Conservation (phyloP, 53 echinoderm and acorn worm species). For the Holothuria scabra region DNA sequence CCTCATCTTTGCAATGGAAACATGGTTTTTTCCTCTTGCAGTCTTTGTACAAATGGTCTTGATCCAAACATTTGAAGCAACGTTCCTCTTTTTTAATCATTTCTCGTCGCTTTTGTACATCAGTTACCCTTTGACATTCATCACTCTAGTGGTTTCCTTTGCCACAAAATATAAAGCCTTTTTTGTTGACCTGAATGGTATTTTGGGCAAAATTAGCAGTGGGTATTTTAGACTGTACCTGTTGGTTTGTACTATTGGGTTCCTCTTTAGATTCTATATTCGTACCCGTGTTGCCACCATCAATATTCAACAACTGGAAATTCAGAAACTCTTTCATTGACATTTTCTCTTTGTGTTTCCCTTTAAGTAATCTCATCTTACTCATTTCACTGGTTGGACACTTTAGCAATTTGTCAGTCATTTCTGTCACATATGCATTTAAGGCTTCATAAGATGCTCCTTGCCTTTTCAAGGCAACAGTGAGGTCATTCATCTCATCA, state of each 20-base stretch:
- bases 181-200: no score
- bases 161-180: no score
- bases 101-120: no score
- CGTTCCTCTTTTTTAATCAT: constrained; percentile 5
- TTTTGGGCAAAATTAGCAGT: no score
- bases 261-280: no score
- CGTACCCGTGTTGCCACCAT: not conserved
- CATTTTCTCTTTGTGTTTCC: no score
- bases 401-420: not conserved
- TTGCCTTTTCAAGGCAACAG: not conserved
- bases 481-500: no score
- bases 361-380: not conserved
- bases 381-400: not conserved
- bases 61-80: constrained; percentile 7
- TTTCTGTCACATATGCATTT: constrained; percentile 4
- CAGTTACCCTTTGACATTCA: no score
- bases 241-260: no score
- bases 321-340: not conserved
- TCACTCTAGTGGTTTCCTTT: no score
- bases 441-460: not conserved
- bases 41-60: constrained; percentile 2
- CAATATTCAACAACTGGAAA: no score
- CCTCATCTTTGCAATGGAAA: constrained; percentile 1
- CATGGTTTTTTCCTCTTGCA: constrained; percentile 7
- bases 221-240: no score